Percentiles rank a stretch among this genome's conserved stretches.
phyloP scores from a whole-genome alignment of 2,888 invertebrate species.

The Leptogaster cylindrica region DNA sequence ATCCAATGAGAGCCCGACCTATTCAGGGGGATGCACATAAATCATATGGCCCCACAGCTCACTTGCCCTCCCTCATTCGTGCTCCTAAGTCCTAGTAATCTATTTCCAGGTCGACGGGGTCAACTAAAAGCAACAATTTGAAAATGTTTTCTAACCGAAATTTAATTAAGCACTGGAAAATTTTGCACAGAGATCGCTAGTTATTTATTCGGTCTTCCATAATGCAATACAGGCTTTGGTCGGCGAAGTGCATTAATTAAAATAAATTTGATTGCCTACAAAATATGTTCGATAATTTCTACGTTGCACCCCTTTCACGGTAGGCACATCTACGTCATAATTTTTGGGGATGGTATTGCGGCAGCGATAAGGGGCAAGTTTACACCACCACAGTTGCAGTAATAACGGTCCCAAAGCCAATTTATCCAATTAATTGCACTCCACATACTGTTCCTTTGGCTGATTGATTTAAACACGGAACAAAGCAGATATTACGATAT shows the following conservation, averaged over 20 bases:
- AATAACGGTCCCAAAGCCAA: neutral
- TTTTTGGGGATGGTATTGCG: neutral
- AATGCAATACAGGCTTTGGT: slow-evolving; percentile 20
- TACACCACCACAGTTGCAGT: neutral
- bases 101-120: slow-evolving; percentile 12
- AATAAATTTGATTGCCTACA: slow-evolving; percentile 33
- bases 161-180: slow-evolving; percentile 33
- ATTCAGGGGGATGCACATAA: too few relatives aligned
- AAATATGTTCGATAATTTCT: slow-evolving; percentile 37
- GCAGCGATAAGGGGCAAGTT: neutral
- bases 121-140: slow-evolving; percentile 22
- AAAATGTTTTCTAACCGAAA: slow-evolving; percentile 19
- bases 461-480: slow-evolving; percentile 31
- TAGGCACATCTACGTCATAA: neutral
- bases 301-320: neutral
- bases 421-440: slow-evolving; percentile 27
- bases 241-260: slow-evolving; percentile 34
- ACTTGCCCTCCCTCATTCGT: too few relatives aligned
- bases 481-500: too few relatives aligned
- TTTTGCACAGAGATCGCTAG: neutral
- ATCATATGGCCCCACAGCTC: too few relatives aligned
- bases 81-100: too few relatives aligned
- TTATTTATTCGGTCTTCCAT: slow-evolving; percentile 26
- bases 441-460: slow-evolving; percentile 26
- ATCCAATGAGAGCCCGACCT: too few relatives aligned